Evolutionary conservation across 2,888 invertebrate genomes (phyloP).

Genomic region (Osmoderma eremita): DNA sequence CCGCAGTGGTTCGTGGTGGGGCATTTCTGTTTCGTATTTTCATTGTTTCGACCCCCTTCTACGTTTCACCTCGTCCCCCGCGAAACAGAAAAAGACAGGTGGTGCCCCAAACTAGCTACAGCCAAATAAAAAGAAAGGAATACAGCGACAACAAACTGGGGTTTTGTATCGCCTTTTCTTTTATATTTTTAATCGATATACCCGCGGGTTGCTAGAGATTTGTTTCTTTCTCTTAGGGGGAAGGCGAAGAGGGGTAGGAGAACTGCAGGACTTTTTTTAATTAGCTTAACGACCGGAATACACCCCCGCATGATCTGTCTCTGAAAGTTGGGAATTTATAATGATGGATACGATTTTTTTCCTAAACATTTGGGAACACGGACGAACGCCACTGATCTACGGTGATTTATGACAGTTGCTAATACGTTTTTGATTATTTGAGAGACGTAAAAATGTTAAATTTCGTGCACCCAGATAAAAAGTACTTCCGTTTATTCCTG

Average conservation of each 20-base stretch:
- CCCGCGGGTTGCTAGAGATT: background rate
- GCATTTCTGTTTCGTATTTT: background rate
- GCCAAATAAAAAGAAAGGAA: background rate
- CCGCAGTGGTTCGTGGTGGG: background rate
- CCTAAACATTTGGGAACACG: too few relatives aligned
- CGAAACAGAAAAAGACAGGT: background rate
- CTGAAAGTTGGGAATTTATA: too few relatives aligned
- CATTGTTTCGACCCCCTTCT: slow-evolving; percentile 8
- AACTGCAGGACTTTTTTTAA: slow-evolving; percentile 22
- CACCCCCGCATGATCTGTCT: background rate
- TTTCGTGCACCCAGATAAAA: too few relatives aligned
- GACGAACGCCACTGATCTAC: too few relatives aligned
- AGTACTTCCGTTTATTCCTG: too few relatives aligned
- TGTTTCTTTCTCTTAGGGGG: background rate
- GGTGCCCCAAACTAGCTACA: background rate
- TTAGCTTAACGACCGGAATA: slow-evolving; percentile 27
- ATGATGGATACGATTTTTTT: too few relatives aligned
- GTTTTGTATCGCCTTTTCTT: background rate
- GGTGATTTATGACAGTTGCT: too few relatives aligned
- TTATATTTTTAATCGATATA: slow-evolving; percentile 23
- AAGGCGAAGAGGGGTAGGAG: background rate
- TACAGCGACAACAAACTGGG: background rate
- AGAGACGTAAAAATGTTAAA: too few relatives aligned
- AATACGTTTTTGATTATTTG: too few relatives aligned
- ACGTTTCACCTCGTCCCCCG: background rate